phyloP scores from a whole-genome alignment of 2,797 vertebrate genomes.

The Sphenopsis melanotis region DNA sequence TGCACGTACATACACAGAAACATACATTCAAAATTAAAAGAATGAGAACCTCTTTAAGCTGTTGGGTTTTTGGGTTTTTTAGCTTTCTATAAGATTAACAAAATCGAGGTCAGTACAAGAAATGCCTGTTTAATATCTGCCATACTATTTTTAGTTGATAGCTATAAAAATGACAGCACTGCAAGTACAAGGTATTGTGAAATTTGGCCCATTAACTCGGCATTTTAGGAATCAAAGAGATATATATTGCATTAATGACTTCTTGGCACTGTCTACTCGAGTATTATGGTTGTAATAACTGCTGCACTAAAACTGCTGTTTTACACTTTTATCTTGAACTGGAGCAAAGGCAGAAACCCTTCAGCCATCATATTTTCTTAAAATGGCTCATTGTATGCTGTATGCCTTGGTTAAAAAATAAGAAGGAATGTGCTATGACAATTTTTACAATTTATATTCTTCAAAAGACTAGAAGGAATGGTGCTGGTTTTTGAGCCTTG shows the following conservation, averaged over 20 bases:
- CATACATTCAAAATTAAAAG: background rate
- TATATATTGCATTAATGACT: constrained; percentile 69
- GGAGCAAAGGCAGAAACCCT: background rate
- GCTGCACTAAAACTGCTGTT: constrained; percentile 62
- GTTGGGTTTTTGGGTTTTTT: background rate
- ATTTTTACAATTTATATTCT: constrained; percentile 46
- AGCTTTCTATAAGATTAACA: background rate
- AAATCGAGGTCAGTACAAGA: background rate
- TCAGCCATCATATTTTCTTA: constrained; percentile 44
- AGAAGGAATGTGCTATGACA: background rate
- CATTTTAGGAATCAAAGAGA: constrained; percentile 51
- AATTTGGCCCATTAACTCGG: constrained; percentile 63
- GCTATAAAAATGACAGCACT: background rate
- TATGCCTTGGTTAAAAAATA: constrained; percentile 40
- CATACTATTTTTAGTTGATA: background rate
- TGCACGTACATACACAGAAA: background rate
- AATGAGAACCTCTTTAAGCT: background rate
- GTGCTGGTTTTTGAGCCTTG: constrained; percentile 50
- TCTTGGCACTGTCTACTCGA: constrained; percentile 59
- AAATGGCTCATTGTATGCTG: constrained; percentile 33
- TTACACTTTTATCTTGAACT: constrained; percentile 64
- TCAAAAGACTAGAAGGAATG: constrained; percentile 16
- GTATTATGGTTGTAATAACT: constrained; percentile 69
- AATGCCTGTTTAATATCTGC: background rate
- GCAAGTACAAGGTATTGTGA: constrained; percentile 6